Evolutionary conservation across 2,113 vertebrate genomes (phyloP), one percentile per base, ranked within the genome.

Genomic region (Embiotoca jacksoni): DNA sequence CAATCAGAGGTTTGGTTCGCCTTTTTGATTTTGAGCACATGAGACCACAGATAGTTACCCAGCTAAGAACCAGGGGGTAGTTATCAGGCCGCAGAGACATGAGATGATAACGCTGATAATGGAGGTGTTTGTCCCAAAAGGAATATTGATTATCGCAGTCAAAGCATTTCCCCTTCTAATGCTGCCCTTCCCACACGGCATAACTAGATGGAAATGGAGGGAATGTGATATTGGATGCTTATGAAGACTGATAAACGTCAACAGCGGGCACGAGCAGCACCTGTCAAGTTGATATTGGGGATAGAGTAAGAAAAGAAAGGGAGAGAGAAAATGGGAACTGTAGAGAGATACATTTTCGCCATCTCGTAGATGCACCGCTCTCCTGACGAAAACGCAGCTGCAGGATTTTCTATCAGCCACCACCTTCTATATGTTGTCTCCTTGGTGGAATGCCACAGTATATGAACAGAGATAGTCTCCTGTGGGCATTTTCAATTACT

Each of bases 401-500:
- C 70, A 76, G 78, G 70, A 66, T 70, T 78, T 78, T 84, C 56
- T 31, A 89, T 87, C 86, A 80, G 41, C 63, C 61, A 61, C 47
- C 50, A 32, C 58, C 62, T 75, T 75, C 75, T 91, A 78, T 88
- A 88, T 39, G 75, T 89, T 46, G 69, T 66, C 85, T 81, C 73
- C 63, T 72, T 79, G 58, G 71, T 64, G 81, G 82, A 79, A 62
- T 31, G 54, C 84, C 72, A 60, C 44, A 60, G 65, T 80, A 84
- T 88, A 89, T 62, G 85, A 88, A 81, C 81, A 81, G 65, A 73
- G 83, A 94, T 85, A 60, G 82, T 81, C 84, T 92, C 89, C 88
- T 88, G 85, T 90, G 88, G 91, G 84, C 83, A 90, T 91, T 93
- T 94, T 93, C 92, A 94, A 91, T 93, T 91, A 93, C 86, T 85